Base-by-base conservation (phyloP, 2,113 vertebrate species). In the Origma solitaria region DNA sequence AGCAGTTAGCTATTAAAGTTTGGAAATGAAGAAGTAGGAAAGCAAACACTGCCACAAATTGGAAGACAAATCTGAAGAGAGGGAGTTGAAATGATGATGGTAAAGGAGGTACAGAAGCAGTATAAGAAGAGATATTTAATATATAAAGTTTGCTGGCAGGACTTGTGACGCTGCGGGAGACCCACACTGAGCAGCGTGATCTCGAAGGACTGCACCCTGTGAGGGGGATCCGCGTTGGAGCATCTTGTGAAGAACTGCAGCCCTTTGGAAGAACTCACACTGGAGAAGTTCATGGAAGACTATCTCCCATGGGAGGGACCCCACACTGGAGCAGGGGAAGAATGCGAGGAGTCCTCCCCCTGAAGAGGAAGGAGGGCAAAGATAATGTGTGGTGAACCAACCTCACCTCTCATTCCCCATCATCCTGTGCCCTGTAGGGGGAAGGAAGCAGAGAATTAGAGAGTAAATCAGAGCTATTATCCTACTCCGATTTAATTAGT, bases 21-120 rank as follows among this genome's bases (percentile, higher is more conserved):
- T 62, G 66, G 81, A 93, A 86, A 92, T 38, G 16, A 95, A 44
- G 79, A 86, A 64, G 13, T 7, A 81, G 71, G 19, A 80, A 80
- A 66, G 57, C 18, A 92, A 91, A 70, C 40, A 56, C 13, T 53
- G 13, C 50, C 54, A 66, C 7, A 65, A 76, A 70, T 24, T 62
- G 61, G 45, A 70, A 40, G 31, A 75, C 15, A 87, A 80, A 1
- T 44, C 3, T 79, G 81, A 90, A 87, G 49, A 72, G 89, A 69
- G 5, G 4, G 6, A 1, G 1, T 79, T 87, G n/a, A 76, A 84
- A 79, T 28, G 1, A 22, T 57, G 10, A n/a, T 35, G 13, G 19
- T 47, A 49, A 88, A 75, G 12, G 18, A 65, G 6, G 27, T 35
- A 61, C 13, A 70, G 14, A 81, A 66, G 9, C 19, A 54, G 38